Conservation (phyloP, 2,113 vertebrate species). For the Scytalopus superciliaris region DNA sequence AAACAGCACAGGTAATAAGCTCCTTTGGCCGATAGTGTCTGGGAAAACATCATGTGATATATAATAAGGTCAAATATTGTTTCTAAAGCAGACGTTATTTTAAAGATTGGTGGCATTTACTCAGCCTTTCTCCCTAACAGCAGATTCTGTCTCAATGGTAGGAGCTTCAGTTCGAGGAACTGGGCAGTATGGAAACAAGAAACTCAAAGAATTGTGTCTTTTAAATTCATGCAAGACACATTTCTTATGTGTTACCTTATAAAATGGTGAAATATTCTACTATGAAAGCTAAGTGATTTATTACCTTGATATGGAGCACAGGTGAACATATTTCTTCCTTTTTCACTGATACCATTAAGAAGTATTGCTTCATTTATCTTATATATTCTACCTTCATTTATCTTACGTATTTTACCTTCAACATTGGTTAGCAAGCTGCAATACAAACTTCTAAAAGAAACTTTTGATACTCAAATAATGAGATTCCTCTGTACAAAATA, state of each 20-base stretch:
- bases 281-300: slow-evolving; percentile 62
- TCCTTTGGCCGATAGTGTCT: not conserved
- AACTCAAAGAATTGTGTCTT: not conserved
- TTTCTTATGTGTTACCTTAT: not conserved
- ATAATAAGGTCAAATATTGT: not conserved
- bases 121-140: not conserved
- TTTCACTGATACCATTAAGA: slow-evolving; percentile 57
- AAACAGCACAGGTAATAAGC: not conserved
- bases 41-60: not conserved
- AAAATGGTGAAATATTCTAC: slow-evolving; percentile 30
- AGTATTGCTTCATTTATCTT: slow-evolving; percentile 70
- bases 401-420: slow-evolving; percentile 54
- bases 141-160: not conserved
- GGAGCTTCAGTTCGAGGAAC: not conserved
- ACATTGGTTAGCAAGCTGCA: slow-evolving; percentile 18
- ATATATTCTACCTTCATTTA: slow-evolving; percentile 55
- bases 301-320: slow-evolving; percentile 41
- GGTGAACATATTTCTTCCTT: slow-evolving; percentile 61
- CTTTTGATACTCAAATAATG: slow-evolving; percentile 19
- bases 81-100: not conserved
- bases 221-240: not conserved
- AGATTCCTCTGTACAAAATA: not conserved
- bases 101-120: not conserved
- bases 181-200: not conserved
- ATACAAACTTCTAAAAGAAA: slow-evolving; percentile 44